phyloP scores from a whole-genome alignment of 2,797 vertebrate genomes.

The Aulostomus chinensis region DNA sequence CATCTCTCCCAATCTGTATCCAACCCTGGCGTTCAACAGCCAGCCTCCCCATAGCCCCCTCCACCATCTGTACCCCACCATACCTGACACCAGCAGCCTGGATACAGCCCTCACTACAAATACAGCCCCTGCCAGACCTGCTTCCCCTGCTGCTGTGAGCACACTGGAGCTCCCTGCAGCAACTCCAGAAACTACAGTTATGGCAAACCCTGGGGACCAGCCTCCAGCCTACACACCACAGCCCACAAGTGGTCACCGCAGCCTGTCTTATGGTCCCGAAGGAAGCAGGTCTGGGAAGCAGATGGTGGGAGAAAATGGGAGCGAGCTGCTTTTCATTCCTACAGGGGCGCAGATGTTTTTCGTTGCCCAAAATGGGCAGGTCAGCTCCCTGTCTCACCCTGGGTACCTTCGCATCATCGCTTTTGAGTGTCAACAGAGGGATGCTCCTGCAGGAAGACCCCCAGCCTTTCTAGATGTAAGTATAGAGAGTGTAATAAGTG shows the following conservation, averaged over 20 bases:
- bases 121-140: conserved; percentile 32
- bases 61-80: conserved; percentile 77
- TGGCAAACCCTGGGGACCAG: conserved; percentile 51
- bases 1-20: conserved; percentile 48
- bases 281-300: conserved; percentile 56
- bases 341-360: conserved; percentile 95
- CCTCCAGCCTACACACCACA: conserved; percentile 77
- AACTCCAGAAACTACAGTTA: conserved; percentile 31
- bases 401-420: conserved; percentile 89
- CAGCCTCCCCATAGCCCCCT: conserved; percentile 40
- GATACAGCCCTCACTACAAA: conserved; percentile 30
- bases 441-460: conserved; percentile 49
- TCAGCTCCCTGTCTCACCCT: conserved; percentile 90
- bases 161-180: conserved; percentile 40
- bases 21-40: conserved; percentile 44
- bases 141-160: conserved; percentile 59
- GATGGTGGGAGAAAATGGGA: conserved; percentile 78
- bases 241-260: conserved; percentile 68
- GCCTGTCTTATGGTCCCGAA: conserved; percentile 45
- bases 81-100: conserved; percentile 59
- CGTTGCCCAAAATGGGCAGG: conserved; percentile 88
- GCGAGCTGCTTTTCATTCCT: conserved; percentile 88
- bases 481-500: background rate
- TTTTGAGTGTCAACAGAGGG: conserved; percentile 70
- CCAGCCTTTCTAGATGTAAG: conserved; percentile 90